A percentile compares a stretch with the other conserved stretches of the same genome.
Conservation (phyloP, 2,888 invertebrate genomes). For the Drosophila maculinotata region DNA sequence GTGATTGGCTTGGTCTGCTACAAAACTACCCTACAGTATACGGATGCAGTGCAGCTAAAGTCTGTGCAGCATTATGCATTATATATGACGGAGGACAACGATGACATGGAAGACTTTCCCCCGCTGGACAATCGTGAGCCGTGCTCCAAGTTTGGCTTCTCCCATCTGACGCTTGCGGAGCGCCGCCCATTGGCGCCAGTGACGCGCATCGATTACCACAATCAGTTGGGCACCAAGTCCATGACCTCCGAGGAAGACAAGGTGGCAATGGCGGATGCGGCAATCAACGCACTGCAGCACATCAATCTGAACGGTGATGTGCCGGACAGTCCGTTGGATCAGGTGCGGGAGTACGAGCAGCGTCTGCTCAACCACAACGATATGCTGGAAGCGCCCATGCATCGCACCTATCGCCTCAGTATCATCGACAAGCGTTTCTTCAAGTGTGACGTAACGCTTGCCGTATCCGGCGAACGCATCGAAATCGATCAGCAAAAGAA, state of each 20-base stretch:
- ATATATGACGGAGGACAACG: slow-evolving; percentile 98
- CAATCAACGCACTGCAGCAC: slow-evolving; percentile 69
- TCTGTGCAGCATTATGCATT: slow-evolving; percentile 92
- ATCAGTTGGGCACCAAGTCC: slow-evolving; percentile 79
- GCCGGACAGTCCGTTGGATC: slow-evolving; percentile 62
- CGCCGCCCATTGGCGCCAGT: slow-evolving; percentile 84
- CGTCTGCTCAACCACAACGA: slow-evolving; percentile 91
- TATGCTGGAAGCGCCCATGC: slow-evolving; percentile 94
- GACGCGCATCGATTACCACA: slow-evolving; percentile 80
- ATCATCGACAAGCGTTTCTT: slow-evolving; percentile 92
- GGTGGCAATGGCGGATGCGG: slow-evolving; percentile 78
- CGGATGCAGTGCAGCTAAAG: slow-evolving; percentile 87
- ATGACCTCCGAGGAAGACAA: slow-evolving; percentile 85
- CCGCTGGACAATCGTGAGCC: slow-evolving; percentile 94
- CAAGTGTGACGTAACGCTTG: slow-evolving; percentile 93
- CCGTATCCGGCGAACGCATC: slow-evolving; percentile 95
- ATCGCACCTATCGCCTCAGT: slow-evolving; percentile 92
- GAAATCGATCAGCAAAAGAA: slow-evolving; percentile 93
- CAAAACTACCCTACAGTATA: slow-evolving; percentile 89
- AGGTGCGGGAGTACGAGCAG: slow-evolving; percentile 86
- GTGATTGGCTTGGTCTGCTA: slow-evolving; percentile 96
- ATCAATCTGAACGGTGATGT: slow-evolving; percentile 67
- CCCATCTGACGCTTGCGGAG: slow-evolving; percentile 94
- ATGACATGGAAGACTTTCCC: slow-evolving; percentile 94
- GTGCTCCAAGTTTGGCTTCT: slow-evolving; percentile 96